These are phyloP conservation scores for Cygnus olor DNA, from an alignment of 2,797 vertebrate species.

Conservation along the genomic window DNA sequence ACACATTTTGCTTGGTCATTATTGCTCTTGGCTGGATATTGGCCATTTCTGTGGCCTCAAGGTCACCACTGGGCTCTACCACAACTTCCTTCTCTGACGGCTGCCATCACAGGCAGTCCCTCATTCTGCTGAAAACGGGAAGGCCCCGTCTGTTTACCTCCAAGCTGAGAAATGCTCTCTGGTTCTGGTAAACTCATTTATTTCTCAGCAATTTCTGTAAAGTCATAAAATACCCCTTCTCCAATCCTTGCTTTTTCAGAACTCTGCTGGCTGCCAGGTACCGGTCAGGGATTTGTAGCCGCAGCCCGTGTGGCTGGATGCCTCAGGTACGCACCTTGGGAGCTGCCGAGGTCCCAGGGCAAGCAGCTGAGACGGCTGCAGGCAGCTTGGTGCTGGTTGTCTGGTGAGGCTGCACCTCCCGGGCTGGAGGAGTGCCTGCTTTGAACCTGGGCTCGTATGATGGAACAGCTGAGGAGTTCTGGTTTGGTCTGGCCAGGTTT, in stretches of 20 bases:
- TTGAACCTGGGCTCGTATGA: background rate
- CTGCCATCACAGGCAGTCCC: background rate
- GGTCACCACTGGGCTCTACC: background rate
- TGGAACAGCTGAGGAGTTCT: background rate
- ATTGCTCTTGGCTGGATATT: background rate
- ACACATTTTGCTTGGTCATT: constrained; percentile 18
- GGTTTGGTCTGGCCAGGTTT: background rate
- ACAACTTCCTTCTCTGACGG: background rate
- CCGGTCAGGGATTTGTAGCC: background rate
- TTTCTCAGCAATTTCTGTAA: background rate
- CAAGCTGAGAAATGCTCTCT: background rate
- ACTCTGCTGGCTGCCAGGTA: background rate
- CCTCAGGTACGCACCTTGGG: background rate
- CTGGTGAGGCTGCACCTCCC: background rate
- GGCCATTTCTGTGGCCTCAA: background rate
- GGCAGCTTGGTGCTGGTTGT: background rate
- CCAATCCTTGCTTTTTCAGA: background rate
- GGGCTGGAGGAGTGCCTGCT: background rate
- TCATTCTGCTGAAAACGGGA: background rate
- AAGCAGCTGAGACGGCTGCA: background rate
- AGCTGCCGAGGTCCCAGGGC: background rate
- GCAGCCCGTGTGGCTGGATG: background rate
- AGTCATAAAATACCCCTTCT: background rate
- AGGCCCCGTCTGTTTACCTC: background rate
- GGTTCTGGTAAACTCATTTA: background rate